Conservation (phyloP, 2,113 vertebrate genomes). For the Aldabrachelys gigantea region DNA sequence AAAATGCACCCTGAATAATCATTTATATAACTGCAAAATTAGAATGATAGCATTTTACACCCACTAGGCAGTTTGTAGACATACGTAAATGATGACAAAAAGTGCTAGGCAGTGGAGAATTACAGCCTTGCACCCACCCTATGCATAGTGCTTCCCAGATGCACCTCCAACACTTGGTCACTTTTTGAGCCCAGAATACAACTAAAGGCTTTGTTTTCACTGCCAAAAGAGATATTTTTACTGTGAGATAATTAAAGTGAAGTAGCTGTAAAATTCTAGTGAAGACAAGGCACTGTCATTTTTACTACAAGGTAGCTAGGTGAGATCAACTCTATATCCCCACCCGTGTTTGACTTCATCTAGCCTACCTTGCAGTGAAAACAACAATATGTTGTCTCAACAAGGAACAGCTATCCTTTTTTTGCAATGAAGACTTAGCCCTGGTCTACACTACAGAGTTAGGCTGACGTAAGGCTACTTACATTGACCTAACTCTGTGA, state of each 20-base stretch:
- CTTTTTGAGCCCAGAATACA: background rate
- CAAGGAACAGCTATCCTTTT: background rate
- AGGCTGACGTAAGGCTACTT: no score
- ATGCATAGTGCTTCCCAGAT: accelerated
- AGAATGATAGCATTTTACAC: background rate
- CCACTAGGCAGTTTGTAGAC: background rate
- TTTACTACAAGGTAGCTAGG: background rate
- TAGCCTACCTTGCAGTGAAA: background rate
- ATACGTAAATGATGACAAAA: background rate
- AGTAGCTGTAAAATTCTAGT: accelerated
- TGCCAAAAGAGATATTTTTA: background rate
- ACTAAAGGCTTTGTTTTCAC: background rate
- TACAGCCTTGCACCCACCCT: background rate
- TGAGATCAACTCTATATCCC: background rate
- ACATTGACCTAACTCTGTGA: no score
- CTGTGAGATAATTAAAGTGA: background rate
- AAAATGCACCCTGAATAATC: background rate
- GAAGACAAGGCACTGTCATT: background rate
- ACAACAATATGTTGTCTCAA: background rate
- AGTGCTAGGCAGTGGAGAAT: background rate
- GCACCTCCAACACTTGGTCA: background rate
- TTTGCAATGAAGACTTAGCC: background rate
- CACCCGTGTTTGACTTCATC: accelerated
- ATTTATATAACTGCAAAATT: background rate
- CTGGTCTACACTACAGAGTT: no score